Percentiles rank a stretch among this genome's conserved stretches.
Evolutionary conservation across 2,113 vertebrate species (phyloP).

Genomic region (Pterocles gutturalis): DNA sequence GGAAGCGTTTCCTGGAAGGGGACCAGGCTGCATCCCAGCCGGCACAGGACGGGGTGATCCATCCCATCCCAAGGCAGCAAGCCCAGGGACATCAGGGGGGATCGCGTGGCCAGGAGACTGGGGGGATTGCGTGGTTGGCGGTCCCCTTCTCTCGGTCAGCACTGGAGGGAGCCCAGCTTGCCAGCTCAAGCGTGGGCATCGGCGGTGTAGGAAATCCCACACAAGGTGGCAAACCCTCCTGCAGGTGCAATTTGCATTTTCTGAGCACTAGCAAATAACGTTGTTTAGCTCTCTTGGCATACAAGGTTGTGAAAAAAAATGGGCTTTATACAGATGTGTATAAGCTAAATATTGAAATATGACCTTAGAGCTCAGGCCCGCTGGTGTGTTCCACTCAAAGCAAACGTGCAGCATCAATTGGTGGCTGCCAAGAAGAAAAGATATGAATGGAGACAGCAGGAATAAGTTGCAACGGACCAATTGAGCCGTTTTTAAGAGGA

Average conservation of each 20-base stretch:
- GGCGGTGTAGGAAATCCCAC: background rate
- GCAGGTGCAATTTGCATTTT: conserved; percentile 1
- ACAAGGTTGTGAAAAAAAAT: background rate
- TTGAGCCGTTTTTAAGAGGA: background rate
- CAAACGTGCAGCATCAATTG: background rate
- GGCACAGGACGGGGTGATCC: fast-evolving
- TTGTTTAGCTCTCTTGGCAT: background rate
- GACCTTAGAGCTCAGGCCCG: background rate
- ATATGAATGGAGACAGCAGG: background rate
- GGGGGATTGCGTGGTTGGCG: fast-evolving
- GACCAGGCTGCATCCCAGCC: background rate
- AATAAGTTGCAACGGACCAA: conserved; percentile 1
- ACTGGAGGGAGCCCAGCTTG: background rate
- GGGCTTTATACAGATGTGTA: background rate
- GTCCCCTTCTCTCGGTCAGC: fast-evolving
- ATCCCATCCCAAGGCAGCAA: background rate
- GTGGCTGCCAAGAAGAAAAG: background rate
- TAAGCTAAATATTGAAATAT: background rate
- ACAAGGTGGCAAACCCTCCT: conserved; percentile 12
- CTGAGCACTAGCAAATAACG: background rate
- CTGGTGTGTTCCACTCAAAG: background rate
- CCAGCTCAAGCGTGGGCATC: fast-evolving
- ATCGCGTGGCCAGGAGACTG: fast-evolving
- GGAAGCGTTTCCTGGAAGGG: background rate
- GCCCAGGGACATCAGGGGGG: background rate